Conservation (phyloP, 2,888 invertebrate species). For the Yponomeuta cagnagella region DNA sequence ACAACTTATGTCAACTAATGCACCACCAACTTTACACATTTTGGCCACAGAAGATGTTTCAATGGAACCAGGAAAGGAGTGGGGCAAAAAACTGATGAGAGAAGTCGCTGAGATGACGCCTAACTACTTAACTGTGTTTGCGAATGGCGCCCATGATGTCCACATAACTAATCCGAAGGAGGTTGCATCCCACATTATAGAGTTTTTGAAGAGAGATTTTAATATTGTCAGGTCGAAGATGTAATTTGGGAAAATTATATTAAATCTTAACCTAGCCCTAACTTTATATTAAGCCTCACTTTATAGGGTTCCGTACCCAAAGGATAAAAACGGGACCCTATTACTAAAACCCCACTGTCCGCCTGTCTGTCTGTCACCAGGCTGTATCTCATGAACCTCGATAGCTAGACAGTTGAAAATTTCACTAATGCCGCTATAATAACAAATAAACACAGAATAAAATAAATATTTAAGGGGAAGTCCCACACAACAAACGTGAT, state of each 20-base stretch:
- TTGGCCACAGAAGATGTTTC: conserved; percentile 31
- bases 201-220: conserved; percentile 41
- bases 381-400: too few species aligned
- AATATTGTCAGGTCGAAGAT: not conserved
- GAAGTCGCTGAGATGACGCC: conserved; percentile 32
- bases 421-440: too few species aligned
- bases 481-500: too few species aligned
- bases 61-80: conserved; percentile 23
- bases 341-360: too few species aligned
- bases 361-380: too few species aligned
- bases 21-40: conserved; percentile 39
- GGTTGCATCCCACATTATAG: conserved; percentile 47
- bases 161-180: conserved; percentile 72
- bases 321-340: too few species aligned
- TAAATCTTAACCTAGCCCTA: too few species aligned
- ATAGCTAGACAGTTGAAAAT: too few species aligned
- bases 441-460: too few species aligned
- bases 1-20: conserved; percentile 30
- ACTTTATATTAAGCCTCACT: too few species aligned
- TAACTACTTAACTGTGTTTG: conserved; percentile 30
- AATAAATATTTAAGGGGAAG: too few species aligned
- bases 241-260: not conserved
- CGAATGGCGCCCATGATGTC: conserved; percentile 74
- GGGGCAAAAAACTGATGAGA: conserved; percentile 30
- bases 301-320: too few species aligned